phyloP scores from a whole-genome alignment of 2,797 vertebrate species.

The Chaetophractus vellerosus region DNA sequence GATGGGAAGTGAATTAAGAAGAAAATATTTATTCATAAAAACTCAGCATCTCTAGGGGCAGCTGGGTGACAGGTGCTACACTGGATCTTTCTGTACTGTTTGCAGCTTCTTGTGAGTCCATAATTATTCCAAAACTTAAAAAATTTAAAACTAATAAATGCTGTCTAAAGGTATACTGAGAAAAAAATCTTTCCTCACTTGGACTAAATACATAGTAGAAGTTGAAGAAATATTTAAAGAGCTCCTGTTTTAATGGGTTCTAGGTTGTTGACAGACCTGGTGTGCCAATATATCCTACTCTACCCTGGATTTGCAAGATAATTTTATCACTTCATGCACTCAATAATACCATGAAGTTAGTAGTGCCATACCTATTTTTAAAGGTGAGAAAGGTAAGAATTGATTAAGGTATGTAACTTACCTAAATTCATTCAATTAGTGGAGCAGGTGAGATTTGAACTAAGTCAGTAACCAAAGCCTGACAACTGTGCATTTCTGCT shows the following conservation, averaged over 20 bases:
- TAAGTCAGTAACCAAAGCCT: background rate
- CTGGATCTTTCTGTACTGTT: background rate
- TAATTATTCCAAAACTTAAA: conserved; percentile 42
- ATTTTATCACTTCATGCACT: background rate
- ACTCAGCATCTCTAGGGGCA: background rate
- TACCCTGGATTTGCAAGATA: background rate
- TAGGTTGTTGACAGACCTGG: too few relatives aligned
- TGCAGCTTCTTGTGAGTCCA: background rate
- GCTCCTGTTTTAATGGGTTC: background rate
- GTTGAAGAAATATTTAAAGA: background rate
- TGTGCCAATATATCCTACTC: background rate
- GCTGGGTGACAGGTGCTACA: background rate
- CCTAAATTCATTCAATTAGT: background rate
- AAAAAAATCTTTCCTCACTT: background rate
- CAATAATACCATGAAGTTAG: background rate
- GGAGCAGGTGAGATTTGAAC: background rate
- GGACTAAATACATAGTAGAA: background rate
- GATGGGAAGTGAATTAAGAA: background rate
- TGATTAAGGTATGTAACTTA: background rate
- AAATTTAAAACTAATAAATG: conserved; percentile 36
- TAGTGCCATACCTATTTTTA: background rate
- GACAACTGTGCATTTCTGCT: background rate
- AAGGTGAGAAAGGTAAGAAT: background rate
- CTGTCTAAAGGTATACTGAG: background rate
- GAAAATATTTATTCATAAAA: background rate